These are phyloP conservation scores for Rhinella marina DNA, from an alignment of 2,797 vertebrate genomes.

Conservation along the genomic window DNA sequence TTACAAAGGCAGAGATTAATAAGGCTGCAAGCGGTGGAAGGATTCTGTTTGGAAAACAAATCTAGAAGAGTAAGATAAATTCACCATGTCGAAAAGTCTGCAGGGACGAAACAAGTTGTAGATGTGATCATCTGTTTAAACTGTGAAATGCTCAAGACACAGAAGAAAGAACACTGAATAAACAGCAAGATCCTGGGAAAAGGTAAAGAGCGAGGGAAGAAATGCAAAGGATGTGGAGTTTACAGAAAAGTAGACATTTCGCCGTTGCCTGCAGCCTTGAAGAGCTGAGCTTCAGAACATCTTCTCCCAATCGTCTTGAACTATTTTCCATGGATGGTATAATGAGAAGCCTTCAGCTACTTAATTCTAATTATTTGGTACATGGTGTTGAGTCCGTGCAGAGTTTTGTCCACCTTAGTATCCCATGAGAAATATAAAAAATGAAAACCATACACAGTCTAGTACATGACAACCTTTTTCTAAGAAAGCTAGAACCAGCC, in stretches of 20 bases:
- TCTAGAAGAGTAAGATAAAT: conserved; percentile 61
- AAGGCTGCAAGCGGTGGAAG: conserved; percentile 32
- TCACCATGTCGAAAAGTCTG: conserved; percentile 45
- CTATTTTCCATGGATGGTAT: not conserved
- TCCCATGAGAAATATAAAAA: no score
- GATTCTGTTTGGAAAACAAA: conserved; percentile 54
- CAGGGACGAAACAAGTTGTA: conserved; percentile 59
- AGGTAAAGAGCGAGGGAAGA: not conserved
- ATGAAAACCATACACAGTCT: no score
- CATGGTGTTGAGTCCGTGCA: not conserved
- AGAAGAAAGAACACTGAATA: conserved; percentile 40
- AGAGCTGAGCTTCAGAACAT: not conserved
- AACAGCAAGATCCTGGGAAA: conserved; percentile 4
- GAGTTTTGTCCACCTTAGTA: no score
- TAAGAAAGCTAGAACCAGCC: no score
- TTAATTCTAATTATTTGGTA: conserved; percentile 29
- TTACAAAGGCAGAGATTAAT: conserved; percentile 56
- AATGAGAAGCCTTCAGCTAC: fast-evolving
- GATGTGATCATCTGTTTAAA: conserved; percentile 61
- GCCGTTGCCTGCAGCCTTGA: conserved; percentile 10
- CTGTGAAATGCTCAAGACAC: conserved; percentile 47
- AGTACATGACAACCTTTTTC: no score
- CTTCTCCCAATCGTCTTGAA: not conserved
- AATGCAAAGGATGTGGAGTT: conserved; percentile 28
- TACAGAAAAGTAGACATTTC: conserved; percentile 32